phyloP scores from a whole-genome alignment of 2,888 invertebrate species.

The Drosophila histrio region DNA sequence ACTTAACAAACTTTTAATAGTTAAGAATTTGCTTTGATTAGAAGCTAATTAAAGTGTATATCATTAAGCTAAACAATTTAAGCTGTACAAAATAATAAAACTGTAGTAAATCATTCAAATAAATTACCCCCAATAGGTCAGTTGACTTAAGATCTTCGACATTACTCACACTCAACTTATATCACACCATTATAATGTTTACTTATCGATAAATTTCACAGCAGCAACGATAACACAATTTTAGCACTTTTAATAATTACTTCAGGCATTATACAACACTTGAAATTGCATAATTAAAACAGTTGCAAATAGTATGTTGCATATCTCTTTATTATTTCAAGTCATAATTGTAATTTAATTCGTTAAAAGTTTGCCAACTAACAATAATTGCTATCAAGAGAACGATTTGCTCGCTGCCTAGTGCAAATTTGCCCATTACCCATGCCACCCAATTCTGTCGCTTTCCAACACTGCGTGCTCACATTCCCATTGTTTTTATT shows the following conservation, averaged over 20 bases:
- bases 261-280: neutral
- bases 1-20: conserved; percentile 21
- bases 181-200: neutral
- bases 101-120: no score
- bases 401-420: conserved; percentile 21
- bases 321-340: conserved; percentile 12
- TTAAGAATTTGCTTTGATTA: conserved; percentile 8
- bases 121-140: no score
- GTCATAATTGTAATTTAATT: conserved; percentile 21
- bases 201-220: neutral
- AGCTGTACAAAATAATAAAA: neutral
- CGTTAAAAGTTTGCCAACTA: conserved; percentile 20
- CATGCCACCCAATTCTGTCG: neutral
- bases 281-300: conserved; percentile 6
- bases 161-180: neutral
- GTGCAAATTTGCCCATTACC: conserved; percentile 11
- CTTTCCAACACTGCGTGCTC: neutral
- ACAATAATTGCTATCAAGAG: conserved; percentile 24
- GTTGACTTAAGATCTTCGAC: neutral
- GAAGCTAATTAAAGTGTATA: neutral
- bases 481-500: conserved; percentile 9
- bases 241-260: neutral
- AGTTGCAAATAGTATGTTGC: conserved; percentile 1
- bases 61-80: neutral
- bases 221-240: neutral